Percentiles rank a stretch among this genome's conserved stretches.
Conservation (phyloP, 2,888 invertebrate species). For the Eurytoma californica region DNA sequence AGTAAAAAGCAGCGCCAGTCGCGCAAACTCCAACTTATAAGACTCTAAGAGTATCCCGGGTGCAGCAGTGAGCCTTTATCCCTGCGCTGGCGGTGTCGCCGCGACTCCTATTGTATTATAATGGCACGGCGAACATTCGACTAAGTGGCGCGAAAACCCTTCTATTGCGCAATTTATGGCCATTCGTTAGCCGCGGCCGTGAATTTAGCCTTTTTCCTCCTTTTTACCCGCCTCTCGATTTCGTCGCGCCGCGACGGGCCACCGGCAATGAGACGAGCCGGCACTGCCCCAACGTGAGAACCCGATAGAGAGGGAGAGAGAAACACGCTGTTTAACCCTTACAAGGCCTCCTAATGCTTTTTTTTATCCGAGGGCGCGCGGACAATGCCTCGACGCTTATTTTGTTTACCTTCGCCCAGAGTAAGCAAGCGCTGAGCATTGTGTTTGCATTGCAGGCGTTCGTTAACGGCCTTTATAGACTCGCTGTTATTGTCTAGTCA, state of each 20-base stretch:
- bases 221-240: background rate
- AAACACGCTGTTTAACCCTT: conserved; percentile 50
- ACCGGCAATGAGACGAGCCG: conserved; percentile 7
- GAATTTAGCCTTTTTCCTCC: conserved; percentile 17
- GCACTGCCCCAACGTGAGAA: conserved; percentile 44
- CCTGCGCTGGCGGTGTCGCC: background rate
- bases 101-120: conserved; percentile 70
- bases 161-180: conserved; percentile 69
- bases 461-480: background rate
- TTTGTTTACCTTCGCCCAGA: conserved; percentile 34
- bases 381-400: conserved; percentile 37
- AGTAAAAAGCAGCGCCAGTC: too few relatives aligned
- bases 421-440: background rate
- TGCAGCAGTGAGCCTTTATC: background rate
- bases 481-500: background rate
- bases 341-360: conserved; percentile 22
- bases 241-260: background rate
- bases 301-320: conserved; percentile 14
- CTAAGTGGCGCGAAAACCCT: conserved; percentile 61
- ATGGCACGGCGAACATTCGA: conserved; percentile 68
- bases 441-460: background rate
- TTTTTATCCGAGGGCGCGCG: conserved; percentile 12
- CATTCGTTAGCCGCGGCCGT: conserved; percentile 62
- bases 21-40: too few relatives aligned
- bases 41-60: too few relatives aligned